Evolutionary conservation across 2,797 vertebrate genomes (phyloP).

Genomic region (Ctenosaura bakeri): DNA sequence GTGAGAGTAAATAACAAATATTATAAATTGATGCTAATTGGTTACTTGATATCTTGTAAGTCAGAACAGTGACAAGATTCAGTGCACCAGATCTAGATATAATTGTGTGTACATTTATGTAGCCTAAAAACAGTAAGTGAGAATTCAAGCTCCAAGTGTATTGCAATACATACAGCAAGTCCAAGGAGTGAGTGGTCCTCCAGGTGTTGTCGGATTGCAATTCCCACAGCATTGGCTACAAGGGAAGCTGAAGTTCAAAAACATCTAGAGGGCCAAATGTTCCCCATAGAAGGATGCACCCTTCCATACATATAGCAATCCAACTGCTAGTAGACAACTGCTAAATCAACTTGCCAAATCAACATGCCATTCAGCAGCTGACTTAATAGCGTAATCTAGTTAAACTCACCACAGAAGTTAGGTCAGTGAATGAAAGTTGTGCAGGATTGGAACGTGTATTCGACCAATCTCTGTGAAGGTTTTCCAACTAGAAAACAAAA

Average conservation of each 20-base stretch:
- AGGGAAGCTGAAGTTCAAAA: neutral
- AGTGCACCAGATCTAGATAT: neutral
- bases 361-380: too few relatives aligned
- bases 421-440: neutral
- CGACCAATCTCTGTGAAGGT: neutral
- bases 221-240: neutral
- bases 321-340: too few relatives aligned
- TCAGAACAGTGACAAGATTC: neutral
- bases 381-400: too few relatives aligned
- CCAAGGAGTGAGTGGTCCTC: neutral
- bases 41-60: neutral
- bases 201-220: neutral
- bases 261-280: neutral
- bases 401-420: too few relatives aligned
- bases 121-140: neutral
- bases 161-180: neutral
- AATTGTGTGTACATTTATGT: neutral
- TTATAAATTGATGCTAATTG: neutral
- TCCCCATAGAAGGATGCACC: neutral
- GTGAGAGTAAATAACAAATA: neutral
- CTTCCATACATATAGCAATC: neutral
- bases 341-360: too few relatives aligned
- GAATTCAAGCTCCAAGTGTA: neutral
- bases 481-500: constrained; percentile 4
- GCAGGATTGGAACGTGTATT: neutral